Conservation (phyloP, 2,888 invertebrate species). For the Mimumesa dahlbomi region DNA sequence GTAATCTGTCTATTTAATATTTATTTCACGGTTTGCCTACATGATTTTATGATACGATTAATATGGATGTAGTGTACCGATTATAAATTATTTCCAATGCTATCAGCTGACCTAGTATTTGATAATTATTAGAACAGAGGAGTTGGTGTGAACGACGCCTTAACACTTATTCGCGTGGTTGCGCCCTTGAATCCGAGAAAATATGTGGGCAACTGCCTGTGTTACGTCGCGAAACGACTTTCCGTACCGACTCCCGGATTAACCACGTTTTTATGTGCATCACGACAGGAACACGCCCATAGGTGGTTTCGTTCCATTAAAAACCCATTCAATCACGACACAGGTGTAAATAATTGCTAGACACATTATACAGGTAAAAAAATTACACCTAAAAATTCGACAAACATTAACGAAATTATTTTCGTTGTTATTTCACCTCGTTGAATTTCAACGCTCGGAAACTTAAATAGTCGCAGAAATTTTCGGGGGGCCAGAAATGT, state of each 20-base stretch:
- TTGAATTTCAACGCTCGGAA: no score
- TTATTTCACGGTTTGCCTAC: no score
- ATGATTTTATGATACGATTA: no score
- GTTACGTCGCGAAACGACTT: slow-evolving; percentile 28
- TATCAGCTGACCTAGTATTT: slow-evolving; percentile 21
- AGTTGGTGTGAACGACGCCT: slow-evolving; percentile 39
- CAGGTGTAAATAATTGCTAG: not conserved
- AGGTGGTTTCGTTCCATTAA: slow-evolving; percentile 1
- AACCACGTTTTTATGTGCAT: slow-evolving; percentile 25
- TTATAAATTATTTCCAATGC: not conserved
- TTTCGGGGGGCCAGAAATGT: no score
- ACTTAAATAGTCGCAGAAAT: no score
- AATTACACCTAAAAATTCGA: not conserved
- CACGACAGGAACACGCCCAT: slow-evolving; percentile 13
- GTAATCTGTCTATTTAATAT: no score
- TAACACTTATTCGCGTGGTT: slow-evolving; percentile 29
- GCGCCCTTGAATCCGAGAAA: slow-evolving; percentile 52
- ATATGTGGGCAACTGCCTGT: slow-evolving; percentile 25
- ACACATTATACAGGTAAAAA: not conserved
- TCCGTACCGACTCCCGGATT: slow-evolving; percentile 28
- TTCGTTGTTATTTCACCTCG: no score
- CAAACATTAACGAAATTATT: not conserved
- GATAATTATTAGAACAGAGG: slow-evolving; percentile 8
- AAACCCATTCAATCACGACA: slow-evolving; percentile 2
- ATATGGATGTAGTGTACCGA: no score